Conservation (phyloP, 2,797 vertebrate species). For the Syngnathus acus region DNA sequence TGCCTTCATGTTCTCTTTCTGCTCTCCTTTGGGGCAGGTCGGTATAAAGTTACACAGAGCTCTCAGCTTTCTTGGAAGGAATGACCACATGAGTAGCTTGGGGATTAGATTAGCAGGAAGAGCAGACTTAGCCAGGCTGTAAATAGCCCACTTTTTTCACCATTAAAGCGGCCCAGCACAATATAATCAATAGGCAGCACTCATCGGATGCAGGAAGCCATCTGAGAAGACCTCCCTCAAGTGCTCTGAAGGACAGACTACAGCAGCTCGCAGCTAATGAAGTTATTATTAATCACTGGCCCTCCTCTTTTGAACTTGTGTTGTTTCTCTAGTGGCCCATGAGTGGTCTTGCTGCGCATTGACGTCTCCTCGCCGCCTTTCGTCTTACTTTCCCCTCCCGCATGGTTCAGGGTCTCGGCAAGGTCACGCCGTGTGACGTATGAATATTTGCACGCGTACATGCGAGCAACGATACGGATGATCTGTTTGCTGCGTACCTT, state of each 20-base stretch:
- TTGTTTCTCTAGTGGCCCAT: constrained; percentile 66
- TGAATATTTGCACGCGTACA: neutral
- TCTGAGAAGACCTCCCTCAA: constrained; percentile 71
- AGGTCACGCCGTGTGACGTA: constrained; percentile 15
- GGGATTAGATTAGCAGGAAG: constrained; percentile 79
- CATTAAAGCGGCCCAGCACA: constrained; percentile 71
- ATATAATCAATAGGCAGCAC: constrained; percentile 75
- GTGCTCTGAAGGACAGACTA: constrained; percentile 70
- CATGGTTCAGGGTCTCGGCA: constrained; percentile 8
- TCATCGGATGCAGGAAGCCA: constrained; percentile 70
- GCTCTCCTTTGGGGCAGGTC: constrained; percentile 64
- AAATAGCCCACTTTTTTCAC: constrained; percentile 75
- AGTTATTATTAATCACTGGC: constrained; percentile 73
- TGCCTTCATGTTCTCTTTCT: constrained; percentile 49
- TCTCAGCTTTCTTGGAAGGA: constrained; percentile 76
- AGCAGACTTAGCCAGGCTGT: constrained; percentile 70
- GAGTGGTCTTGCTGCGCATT: constrained; percentile 54
- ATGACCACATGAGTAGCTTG: constrained; percentile 75
- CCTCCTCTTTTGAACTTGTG: constrained; percentile 65
- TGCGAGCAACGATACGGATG: neutral
- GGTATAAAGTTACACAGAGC: constrained; percentile 75
- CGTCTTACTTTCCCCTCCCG: constrained; percentile 25
- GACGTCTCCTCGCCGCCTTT: constrained; percentile 20
- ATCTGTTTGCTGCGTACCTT: neutral
- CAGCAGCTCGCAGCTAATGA: constrained; percentile 65